Percentiles rank a stretch among this genome's conserved stretches.
phyloP scores from a whole-genome alignment of 2,113 vertebrate genomes.

The Lichenostomus cassidix region DNA sequence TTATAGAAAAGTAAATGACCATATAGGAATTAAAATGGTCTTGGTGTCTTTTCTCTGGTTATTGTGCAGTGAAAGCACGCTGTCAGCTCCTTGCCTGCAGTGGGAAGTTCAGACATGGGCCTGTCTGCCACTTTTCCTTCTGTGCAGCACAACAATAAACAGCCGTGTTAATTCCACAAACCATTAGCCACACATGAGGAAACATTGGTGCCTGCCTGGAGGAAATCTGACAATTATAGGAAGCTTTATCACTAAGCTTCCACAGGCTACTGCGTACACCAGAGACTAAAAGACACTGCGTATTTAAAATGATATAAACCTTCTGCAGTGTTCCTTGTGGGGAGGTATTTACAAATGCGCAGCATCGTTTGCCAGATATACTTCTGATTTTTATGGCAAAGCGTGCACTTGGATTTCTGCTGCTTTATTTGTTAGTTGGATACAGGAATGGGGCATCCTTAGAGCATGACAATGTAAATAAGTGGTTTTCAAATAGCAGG shows the following conservation, averaged over 20 bases:
- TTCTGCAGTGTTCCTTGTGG: constrained; percentile 28
- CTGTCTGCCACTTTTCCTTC: constrained; percentile 32
- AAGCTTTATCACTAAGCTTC: constrained; percentile 62
- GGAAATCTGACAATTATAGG: constrained; percentile 60
- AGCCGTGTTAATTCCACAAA: constrained; percentile 53
- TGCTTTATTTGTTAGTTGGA: constrained; percentile 4
- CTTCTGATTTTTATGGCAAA: constrained; percentile 11
- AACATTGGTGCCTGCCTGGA: constrained; percentile 59
- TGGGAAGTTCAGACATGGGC: not conserved
- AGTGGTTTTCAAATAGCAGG: not conserved
- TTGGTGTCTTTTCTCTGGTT: constrained; percentile 7
- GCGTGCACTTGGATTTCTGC: not conserved
- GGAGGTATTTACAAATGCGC: not conserved
- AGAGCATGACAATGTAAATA: not conserved
- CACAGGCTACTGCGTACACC: constrained; percentile 28
- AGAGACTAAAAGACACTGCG: constrained; percentile 26
- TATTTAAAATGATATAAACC: constrained; percentile 54
- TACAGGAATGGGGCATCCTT: not conserved
- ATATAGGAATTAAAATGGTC: not conserved
- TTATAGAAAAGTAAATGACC: constrained; percentile 25
- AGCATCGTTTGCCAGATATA: not conserved
- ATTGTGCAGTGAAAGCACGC: not conserved
- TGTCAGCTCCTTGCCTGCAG: constrained; percentile 36
- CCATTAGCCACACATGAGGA: constrained; percentile 65
- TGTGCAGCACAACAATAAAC: constrained; percentile 50